Evolutionary conservation across 2,888 invertebrate species (phyloP), one percentile per base, ranked within the genome.

Genomic region (Trachelus iudaicus): DNA sequence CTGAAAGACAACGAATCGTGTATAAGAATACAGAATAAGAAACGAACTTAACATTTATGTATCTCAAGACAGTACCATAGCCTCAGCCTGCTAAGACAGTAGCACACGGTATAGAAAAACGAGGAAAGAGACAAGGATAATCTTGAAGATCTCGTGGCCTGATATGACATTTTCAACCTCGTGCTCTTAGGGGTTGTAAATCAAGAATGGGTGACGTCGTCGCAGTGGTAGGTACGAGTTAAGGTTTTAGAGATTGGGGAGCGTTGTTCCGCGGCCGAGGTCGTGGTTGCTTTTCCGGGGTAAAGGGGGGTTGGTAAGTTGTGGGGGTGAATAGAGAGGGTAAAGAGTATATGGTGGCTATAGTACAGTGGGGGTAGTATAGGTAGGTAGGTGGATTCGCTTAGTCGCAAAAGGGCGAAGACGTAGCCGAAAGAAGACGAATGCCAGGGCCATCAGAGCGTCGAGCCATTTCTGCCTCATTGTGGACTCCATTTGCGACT

Each of bases 401-500:
- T 15, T 71, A 30, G 71, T 71, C 33, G 71, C 71, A 9, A 56
- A 56, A 56, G 56, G 56, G 56, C 56, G 56, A 56, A 23, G 56
- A 56, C 56, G 56, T 56, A 56, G 23, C 56, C 56, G 56, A 56
- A 56, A 56, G 56, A 90, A 90, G 90, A 91, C 89, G 88, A 87
- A 90, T 90, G 89, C 85, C 79, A 79, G 82, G 87, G 86, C 88
- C 88, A 90, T 90, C 88, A 88, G 86, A 84, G 88, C 85, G 86
- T 86, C 86, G 86, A 87, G 88, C 90, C 90, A 90, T 91, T 91
- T 90, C 90, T 90, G 90, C 87, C 89, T 90, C 91, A 91, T 91
- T 91, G 90, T 90, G 89, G 89, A 90, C 91, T 90, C 91, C 91
- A 91, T 91, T 91, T 90, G 89, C 89, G 91, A 90, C 90, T 91